Evolutionary conservation across 30 jellyfish, hydroid and myxozoan species (phyloP).

Genomic region (Turritopsis dohrnii): DNA sequence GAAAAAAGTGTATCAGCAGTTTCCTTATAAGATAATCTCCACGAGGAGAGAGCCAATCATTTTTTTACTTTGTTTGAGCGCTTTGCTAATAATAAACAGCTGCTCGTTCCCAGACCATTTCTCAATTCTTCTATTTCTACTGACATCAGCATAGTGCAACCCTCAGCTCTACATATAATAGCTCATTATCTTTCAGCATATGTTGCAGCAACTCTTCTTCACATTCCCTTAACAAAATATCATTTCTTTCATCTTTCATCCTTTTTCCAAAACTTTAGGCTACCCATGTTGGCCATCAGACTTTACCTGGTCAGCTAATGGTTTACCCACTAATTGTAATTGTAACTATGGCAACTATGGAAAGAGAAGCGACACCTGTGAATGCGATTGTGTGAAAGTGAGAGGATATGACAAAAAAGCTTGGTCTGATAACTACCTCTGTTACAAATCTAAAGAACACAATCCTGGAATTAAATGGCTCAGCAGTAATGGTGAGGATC

Average conservation of each 20-base stretch:
- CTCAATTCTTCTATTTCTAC: not conserved
- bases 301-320: slow-evolving; percentile 55
- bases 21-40: too few relatives aligned
- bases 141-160: not conserved
- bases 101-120: too few relatives aligned
- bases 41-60: too few relatives aligned
- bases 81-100: too few relatives aligned
- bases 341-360: slow-evolving; percentile 44
- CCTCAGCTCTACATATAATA: too few relatives aligned
- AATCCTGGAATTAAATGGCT: slow-evolving; percentile 63
- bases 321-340: slow-evolving; percentile 51
- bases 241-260: not conserved
- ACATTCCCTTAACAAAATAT: not conserved
- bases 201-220: not conserved
- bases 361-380: slow-evolving; percentile 7
- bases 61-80: too few relatives aligned
- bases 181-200: too few relatives aligned
- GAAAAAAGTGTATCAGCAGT: too few relatives aligned
- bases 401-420: slow-evolving; percentile 36
- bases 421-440: slow-evolving; percentile 55
- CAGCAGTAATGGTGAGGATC: slow-evolving; percentile 34
- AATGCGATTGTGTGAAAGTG: slow-evolving; percentile 47
- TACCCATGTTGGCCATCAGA: slow-evolving; percentile 71
- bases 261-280: not conserved
- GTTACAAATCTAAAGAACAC: slow-evolving; percentile 45